Base-by-base conservation (phyloP, 2,888 invertebrate species). In the Beris chalybata region DNA sequence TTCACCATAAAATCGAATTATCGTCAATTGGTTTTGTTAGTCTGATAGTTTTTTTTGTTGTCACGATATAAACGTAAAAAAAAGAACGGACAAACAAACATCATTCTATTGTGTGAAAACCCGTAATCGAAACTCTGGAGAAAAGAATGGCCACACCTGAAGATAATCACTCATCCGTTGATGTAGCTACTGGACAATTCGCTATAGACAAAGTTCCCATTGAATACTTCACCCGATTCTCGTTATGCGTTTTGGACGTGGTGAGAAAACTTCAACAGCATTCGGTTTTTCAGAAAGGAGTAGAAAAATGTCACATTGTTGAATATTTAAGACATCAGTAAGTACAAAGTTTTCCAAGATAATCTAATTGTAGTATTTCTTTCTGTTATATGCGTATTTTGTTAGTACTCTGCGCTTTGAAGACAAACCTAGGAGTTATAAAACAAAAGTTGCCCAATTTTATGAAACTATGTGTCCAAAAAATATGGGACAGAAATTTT, bases 231-330 rank as follows among this genome's bases (percentile, higher is more conserved):
- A 32, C 50, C 9, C 53, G 67, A n/a, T 70, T 70, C 31, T 66
- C 78, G 0, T 70, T 80, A 1, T 79, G 77, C 65, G 77, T 80
- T 2, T 71, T 80, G 70, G 80, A 80, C 65, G 73, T 76, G 61
- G 73, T 80, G 32, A 75, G 80, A 50, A 72, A 75, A 32, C 78
- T 79, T 53, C 80, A 80, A 66, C 76, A 80, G 70, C 76, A 78
- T 72, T 76, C 79, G 29, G 76, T 75, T 56, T 80, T 76, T 64
- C 67, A 69, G 4, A 71, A 69, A 13, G 79, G 78, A 31, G 73
- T 80, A 0, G 73, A 75, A 32, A 74, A 76, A 53, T 59, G 61
- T 9, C 73, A 78, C 56, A 76, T 80, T 43, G 72, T 78, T 2
- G 74, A 74, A 12, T 74, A 77, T 73, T 66, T 78, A 61, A 69